Conservation (phyloP, 2,888 invertebrate species). For the Dione juno region DNA sequence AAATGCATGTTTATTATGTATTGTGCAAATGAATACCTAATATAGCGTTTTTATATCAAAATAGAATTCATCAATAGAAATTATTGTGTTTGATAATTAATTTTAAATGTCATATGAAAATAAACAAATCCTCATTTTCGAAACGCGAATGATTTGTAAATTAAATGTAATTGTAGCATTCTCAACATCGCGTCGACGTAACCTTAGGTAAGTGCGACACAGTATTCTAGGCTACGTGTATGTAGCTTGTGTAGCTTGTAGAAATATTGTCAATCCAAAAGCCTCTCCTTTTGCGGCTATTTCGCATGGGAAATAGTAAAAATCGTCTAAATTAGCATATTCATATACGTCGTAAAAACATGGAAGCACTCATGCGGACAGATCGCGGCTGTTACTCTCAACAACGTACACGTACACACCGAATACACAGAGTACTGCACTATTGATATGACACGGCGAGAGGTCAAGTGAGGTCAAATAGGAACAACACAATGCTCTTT, state of each 20-base stretch:
- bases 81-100: conserved; percentile 35
- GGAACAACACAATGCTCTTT: conserved; percentile 28
- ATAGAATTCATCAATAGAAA: conserved; percentile 39
- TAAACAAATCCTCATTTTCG: conserved; percentile 28
- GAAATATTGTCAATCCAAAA: conserved; percentile 73
- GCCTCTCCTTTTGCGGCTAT: conserved; percentile 60
- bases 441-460: conserved; percentile 47
- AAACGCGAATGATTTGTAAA: conserved; percentile 18
- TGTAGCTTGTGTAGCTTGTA: conserved; percentile 45
- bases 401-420: conserved; percentile 36
- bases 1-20: conserved; percentile 31
- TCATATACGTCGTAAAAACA: conserved; percentile 76
- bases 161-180: conserved; percentile 15
- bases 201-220: conserved; percentile 44
- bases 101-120: conserved; percentile 41
- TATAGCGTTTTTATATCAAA: conserved; percentile 42
- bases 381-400: conserved; percentile 70
- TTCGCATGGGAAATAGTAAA: conserved; percentile 66
- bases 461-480: conserved; percentile 36
- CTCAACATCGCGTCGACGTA: conserved; percentile 26
- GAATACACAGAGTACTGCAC: conserved; percentile 34
- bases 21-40: conserved; percentile 35
- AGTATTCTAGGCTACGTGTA: conserved; percentile 40
- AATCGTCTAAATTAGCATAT: conserved; percentile 73
- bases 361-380: conserved; percentile 83